Percentiles rank a stretch among this genome's conserved stretches.
Conservation (phyloP, 1,140 invertebrate genomes). For the Diachasmimorpha longicaudata region DNA sequence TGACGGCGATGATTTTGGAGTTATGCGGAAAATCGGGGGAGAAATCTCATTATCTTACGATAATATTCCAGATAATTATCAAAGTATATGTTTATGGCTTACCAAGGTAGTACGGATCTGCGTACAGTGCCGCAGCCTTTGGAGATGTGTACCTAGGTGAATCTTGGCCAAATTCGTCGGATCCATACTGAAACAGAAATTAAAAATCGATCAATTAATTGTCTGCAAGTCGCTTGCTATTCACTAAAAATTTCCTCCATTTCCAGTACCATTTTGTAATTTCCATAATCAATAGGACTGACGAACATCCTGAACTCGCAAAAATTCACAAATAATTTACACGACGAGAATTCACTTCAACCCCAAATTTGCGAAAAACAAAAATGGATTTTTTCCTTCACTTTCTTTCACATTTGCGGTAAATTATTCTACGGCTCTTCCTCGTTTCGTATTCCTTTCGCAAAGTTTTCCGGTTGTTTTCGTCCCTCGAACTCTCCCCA, state of each 20-base stretch:
- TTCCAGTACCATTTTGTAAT: slow-evolving; percentile 46
- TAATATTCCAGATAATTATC: too few relatives aligned
- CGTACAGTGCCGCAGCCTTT: slow-evolving; percentile 67
- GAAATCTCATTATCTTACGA: too few relatives aligned
- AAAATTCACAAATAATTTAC: background rate
- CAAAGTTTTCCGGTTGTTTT: slow-evolving; percentile 2
- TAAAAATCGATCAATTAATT: slow-evolving; percentile 24
- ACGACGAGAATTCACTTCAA: background rate
- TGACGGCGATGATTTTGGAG: too few relatives aligned
- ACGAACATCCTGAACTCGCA: slow-evolving; percentile 41
- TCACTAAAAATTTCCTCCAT: background rate
- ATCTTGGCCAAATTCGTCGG: slow-evolving; percentile 88
- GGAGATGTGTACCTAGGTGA: slow-evolving; percentile 86
- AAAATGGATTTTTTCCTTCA: background rate
- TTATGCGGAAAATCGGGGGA: too few relatives aligned
- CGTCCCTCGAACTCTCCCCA: background rate
- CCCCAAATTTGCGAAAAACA: slow-evolving; percentile 1
- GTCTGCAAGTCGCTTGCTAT: too few relatives aligned
- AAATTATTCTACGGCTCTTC: slow-evolving; percentile 35
- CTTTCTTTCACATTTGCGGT: background rate
- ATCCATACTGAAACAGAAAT: slow-evolving; percentile 77
- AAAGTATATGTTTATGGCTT: too few relatives aligned
- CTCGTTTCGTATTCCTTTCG: slow-evolving; percentile 3
- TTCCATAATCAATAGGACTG: slow-evolving; percentile 42
- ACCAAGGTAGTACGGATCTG: slow-evolving; percentile 64